A percentile compares a stretch with the other conserved stretches of the same genome.
Conservation (phyloP, 2,113 vertebrate species). For the Sphyrna mokarran region DNA sequence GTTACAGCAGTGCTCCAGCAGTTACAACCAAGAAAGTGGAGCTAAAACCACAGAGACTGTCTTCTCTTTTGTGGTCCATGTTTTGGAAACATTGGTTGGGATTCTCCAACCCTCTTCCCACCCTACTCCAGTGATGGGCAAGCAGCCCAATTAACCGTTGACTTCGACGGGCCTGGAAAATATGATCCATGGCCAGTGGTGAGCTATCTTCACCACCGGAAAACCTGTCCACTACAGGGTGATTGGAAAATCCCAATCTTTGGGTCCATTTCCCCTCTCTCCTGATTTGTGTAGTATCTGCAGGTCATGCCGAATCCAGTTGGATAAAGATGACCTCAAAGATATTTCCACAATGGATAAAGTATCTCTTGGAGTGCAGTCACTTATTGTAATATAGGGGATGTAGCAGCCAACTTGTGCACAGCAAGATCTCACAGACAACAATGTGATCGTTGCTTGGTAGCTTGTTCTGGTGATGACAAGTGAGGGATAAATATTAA, state of each 20-base stretch:
- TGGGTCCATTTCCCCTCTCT: background rate
- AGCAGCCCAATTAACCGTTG: too few species aligned
- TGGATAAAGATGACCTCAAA: background rate
- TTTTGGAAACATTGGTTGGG: background rate
- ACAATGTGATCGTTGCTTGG: background rate
- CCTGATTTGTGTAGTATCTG: background rate
- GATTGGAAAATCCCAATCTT: too few species aligned
- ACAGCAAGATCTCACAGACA: background rate
- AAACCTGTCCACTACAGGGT: too few species aligned
- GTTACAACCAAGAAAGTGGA: background rate
- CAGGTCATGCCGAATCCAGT: background rate
- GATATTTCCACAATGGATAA: background rate
- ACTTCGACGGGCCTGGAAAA: too few species aligned
- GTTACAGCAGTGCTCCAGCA: too few species aligned
- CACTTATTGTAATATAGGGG: background rate
- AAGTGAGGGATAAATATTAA: background rate
- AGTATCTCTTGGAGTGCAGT: background rate
- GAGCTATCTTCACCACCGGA: too few species aligned
- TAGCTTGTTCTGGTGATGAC: background rate
- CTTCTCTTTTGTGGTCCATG: background rate
- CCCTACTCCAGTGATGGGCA: too few species aligned
- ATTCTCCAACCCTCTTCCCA: too few species aligned
- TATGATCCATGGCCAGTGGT: too few species aligned
- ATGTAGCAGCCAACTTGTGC: background rate
- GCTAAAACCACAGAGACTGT: background rate